Percentiles rank a stretch among this genome's conserved stretches.
These are phyloP conservation scores for Sminthopsis crassicaudata DNA, from an alignment of 2,113 vertebrate genomes.

Conservation along the genomic window DNA sequence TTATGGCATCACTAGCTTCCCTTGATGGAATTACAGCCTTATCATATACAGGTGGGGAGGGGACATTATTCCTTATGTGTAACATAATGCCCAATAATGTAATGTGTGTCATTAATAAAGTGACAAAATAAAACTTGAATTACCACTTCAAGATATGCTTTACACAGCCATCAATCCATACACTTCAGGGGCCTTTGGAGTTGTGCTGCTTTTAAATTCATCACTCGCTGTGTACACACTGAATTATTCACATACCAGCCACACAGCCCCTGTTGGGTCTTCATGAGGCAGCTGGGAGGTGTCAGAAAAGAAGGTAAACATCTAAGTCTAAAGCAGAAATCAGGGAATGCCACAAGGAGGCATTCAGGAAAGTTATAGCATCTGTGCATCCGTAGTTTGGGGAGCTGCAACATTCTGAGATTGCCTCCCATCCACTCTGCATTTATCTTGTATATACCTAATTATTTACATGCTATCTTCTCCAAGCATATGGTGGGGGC, in stretches of 20 bases:
- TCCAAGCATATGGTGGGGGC: neutral
- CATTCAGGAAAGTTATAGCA: slow-evolving; percentile 67
- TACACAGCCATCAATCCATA: slow-evolving; percentile 77
- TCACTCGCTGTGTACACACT: slow-evolving; percentile 79
- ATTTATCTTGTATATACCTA: neutral
- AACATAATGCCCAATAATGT: slow-evolving; percentile 57
- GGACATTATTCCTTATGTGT: slow-evolving; percentile 63
- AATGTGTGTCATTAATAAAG: slow-evolving; percentile 81
- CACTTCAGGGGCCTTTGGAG: slow-evolving; percentile 81
- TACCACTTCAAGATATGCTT: slow-evolving; percentile 79
- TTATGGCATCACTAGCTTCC: slow-evolving; percentile 51
- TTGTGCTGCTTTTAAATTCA: slow-evolving; percentile 81
- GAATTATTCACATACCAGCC: slow-evolving; percentile 83
- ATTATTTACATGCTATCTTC: neutral
- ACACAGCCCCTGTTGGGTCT: slow-evolving; percentile 82
- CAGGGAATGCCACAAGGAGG: slow-evolving; percentile 70
- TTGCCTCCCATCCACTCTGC: neutral
- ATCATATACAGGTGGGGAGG: slow-evolving; percentile 54
- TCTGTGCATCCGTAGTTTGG: slow-evolving; percentile 63
- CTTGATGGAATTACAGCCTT: slow-evolving; percentile 63
- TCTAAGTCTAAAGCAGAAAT: slow-evolving; percentile 79
- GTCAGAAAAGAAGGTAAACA: slow-evolving; percentile 78
- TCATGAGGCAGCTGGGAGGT: slow-evolving; percentile 77
- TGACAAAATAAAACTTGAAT: slow-evolving; percentile 82
- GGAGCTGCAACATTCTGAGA: neutral